Conservation (phyloP, 2,113 vertebrate genomes). For the Aptenodytes patagonicus region DNA sequence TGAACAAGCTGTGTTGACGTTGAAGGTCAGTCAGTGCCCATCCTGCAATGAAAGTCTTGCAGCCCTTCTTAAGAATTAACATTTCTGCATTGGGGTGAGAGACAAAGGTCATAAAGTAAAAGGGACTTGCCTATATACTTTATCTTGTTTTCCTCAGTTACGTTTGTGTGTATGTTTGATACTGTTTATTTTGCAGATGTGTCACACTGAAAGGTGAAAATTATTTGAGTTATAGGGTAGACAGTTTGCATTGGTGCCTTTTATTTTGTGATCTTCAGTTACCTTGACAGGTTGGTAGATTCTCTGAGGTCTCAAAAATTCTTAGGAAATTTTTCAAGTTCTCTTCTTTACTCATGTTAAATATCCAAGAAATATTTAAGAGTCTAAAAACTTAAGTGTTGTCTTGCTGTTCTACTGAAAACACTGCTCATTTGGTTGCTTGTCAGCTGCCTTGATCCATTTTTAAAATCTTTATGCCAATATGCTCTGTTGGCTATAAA, state of each 20-base stretch:
- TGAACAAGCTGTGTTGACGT: neutral
- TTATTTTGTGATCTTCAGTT: neutral
- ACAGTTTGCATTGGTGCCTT: neutral
- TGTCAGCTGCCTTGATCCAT: neutral
- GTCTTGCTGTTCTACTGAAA: neutral
- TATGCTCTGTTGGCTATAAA: neutral
- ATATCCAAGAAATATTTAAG: neutral
- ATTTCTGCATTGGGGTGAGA: neutral
- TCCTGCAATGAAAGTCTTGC: neutral
- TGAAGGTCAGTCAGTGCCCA: neutral
- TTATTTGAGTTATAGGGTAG: neutral
- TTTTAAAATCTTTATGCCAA: neutral
- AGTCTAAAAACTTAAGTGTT: neutral
- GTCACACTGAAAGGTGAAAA: neutral
- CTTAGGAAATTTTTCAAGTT: neutral
- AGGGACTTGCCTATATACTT: neutral
- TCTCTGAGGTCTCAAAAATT: neutral
- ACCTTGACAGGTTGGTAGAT: neutral
- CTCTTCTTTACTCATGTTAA: neutral
- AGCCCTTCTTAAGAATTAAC: neutral
- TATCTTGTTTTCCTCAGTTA: neutral
- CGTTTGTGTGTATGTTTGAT: rapidly evolving
- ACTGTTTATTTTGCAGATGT: neutral
- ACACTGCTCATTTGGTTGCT: neutral
- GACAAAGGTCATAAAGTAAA: neutral